Evolutionary conservation across 2,797 vertebrate genomes (phyloP), one percentile per base, ranked within the genome.

Genomic region (Acanthopagrus latus): DNA sequence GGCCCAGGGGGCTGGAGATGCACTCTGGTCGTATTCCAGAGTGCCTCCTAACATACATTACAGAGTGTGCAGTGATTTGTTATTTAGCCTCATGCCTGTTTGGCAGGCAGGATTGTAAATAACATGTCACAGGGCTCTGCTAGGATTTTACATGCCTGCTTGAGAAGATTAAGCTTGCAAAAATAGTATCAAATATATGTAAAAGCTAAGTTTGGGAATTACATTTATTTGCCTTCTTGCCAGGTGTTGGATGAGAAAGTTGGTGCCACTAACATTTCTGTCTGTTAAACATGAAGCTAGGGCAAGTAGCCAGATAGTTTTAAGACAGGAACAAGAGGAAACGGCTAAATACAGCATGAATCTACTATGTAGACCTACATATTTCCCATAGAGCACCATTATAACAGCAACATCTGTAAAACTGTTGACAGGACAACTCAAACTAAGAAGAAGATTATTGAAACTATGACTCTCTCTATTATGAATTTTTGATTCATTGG

Each of bases 1-100:
- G 88, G 82, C 87, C 76, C 83, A 18, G 78, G 71, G 79, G 71
- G 71, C 67, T 84, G 64, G 65, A 84, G 85, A 89, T 84, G 57
- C 74, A 78, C 76, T 74, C 73, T 52, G 69, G 74, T 85, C 25
- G 13, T 74, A 75, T 81, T 84, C 85, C 81, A 83, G 74, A 74
- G 66, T 43, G 59, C 48, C 64, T 85, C 65, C 76, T 27, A 71
- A 82, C 80, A 68, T 65, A 71, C 60, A 63, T 68, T 18, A 21
- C 62, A 68, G 70, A 56, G 67, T 81, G 71, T 57, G 63, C 51
- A 73, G 74, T 63, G 63, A 86, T 78, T 76, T 55, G 56, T 79
- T 78, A 43, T 71, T 83, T n/a, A 60, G 65, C 57, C 38, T 57
- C 50, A 57, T 66, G 59, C 62, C 25, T 58, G 67, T 80, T 64